These are phyloP conservation scores for Trichosurus vulpecula DNA, from an alignment of 2,797 vertebrate species.

Conservation along the genomic window DNA sequence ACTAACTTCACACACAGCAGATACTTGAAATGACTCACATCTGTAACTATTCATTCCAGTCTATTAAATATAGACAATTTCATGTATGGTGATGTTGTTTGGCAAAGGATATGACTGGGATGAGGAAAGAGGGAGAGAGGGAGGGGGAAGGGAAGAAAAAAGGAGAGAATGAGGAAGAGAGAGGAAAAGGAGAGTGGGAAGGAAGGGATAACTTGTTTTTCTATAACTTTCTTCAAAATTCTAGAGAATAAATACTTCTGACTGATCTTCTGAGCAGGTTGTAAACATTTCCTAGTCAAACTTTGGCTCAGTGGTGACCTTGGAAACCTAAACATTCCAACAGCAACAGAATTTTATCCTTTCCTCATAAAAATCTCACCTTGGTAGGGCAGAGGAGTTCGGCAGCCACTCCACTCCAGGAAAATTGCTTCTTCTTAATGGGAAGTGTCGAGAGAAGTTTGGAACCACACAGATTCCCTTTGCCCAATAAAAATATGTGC, in stretches of 20 bases:
- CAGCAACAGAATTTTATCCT: slow-evolving; percentile 43
- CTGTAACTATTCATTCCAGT: neutral
- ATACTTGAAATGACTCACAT: neutral
- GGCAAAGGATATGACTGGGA: neutral
- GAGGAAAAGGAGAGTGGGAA: neutral
- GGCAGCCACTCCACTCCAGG: slow-evolving; percentile 51
- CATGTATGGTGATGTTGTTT: neutral
- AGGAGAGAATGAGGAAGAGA: neutral
- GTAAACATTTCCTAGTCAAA: slow-evolving; percentile 64
- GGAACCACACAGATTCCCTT: slow-evolving; percentile 68
- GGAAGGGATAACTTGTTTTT: slow-evolving; percentile 34
- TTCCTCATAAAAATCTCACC: slow-evolving; percentile 73
- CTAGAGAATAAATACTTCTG: slow-evolving; percentile 57
- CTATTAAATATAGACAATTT: neutral
- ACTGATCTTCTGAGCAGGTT: slow-evolving; percentile 52
- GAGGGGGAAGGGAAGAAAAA: no score
- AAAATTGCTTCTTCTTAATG: slow-evolving; percentile 79
- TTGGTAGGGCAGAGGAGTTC: slow-evolving; percentile 56
- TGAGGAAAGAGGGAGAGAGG: neutral
- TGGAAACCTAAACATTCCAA: slow-evolving; percentile 60
- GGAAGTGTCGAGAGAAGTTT: slow-evolving; percentile 74
- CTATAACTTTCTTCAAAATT: slow-evolving; percentile 50
- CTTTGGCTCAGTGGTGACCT: slow-evolving; percentile 69
- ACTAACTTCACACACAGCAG: neutral
- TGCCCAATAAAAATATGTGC: slow-evolving; percentile 63